These are phyloP conservation scores for Maccullochella peelii DNA, from an alignment of 2,113 vertebrate species.

Conservation along the genomic window DNA sequence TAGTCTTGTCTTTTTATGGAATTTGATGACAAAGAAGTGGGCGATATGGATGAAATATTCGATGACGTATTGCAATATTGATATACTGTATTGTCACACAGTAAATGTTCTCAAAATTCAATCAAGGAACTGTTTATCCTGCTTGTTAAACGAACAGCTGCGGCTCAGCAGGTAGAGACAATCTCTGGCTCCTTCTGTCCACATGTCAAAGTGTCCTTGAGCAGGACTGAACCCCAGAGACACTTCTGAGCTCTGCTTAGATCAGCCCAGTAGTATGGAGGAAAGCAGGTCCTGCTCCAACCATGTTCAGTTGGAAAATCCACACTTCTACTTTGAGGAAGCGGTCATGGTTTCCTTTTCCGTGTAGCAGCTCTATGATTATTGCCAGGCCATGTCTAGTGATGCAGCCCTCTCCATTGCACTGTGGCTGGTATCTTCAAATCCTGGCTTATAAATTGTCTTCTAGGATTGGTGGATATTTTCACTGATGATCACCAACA, in stretches of 20 bases:
- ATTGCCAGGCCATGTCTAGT: not conserved
- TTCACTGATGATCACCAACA: slow-evolving; percentile 1
- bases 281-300: not conserved
- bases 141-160: too few species aligned
- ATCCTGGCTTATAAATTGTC: not conserved
- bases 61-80: not conserved
- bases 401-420: not conserved
- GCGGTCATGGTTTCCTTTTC: not conserved
- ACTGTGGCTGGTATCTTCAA: not conserved
- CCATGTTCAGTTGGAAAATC: not conserved
- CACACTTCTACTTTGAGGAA: slow-evolving; percentile 1
- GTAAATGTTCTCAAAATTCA: too few species aligned
- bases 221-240: not conserved
- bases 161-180: too few species aligned
- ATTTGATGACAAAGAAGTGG: too few species aligned
- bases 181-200: too few species aligned
- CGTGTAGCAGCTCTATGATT: not conserved
- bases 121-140: too few species aligned
- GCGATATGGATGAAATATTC: not conserved
- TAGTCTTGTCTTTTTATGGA: too few species aligned
- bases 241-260: not conserved
- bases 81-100: not conserved
- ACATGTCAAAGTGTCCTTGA: not conserved
- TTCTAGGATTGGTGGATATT: not conserved
- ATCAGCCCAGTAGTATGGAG: not conserved